Evolutionary conservation across 1,140 invertebrate genomes (phyloP).

Genomic region (Zaprionus nigranus): DNA sequence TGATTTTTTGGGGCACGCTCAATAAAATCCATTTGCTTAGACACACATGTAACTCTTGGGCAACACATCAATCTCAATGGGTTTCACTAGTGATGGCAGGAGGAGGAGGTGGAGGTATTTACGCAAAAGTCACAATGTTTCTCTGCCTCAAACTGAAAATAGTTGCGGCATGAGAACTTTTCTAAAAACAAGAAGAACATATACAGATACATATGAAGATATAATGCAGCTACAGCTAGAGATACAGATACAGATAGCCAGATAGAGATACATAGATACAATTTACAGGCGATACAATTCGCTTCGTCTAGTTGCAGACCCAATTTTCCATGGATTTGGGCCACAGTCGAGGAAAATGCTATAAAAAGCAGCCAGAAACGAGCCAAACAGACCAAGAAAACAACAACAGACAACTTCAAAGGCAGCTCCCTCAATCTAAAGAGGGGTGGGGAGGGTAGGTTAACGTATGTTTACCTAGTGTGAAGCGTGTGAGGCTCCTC

Average conservation of each 20-base stretch:
- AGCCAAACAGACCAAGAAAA: slow-evolving; percentile 46
- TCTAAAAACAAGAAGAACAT: slow-evolving; percentile 11
- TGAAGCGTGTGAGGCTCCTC: slow-evolving; percentile 37
- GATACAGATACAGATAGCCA: not conserved
- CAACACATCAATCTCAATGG: slow-evolving; percentile 69
- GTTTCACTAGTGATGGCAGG: slow-evolving; percentile 13
- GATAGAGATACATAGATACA: slow-evolving; percentile 20
- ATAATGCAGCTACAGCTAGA: slow-evolving; percentile 9
- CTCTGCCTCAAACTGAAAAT: slow-evolving; percentile 39
- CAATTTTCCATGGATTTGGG: slow-evolving; percentile 29
- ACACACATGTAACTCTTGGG: slow-evolving; percentile 54
- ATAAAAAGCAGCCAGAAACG: slow-evolving; percentile 52
- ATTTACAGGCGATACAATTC: slow-evolving; percentile 62
- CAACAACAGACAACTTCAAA: slow-evolving; percentile 12
- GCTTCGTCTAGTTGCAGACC: slow-evolving; percentile 16
- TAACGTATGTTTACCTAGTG: slow-evolving; percentile 16
- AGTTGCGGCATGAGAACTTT: slow-evolving; percentile 33
- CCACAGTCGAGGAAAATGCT: slow-evolving; percentile 30
- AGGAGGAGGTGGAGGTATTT: not conserved
- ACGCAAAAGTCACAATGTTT: slow-evolving; percentile 16
- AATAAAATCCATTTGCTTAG: slow-evolving; percentile 41
- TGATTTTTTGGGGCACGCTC: not conserved
- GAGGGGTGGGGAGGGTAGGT: not conserved
- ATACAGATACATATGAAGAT: not conserved
- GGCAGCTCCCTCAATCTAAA: not conserved